A percentile compares a stretch with the other conserved stretches of the same genome.
Evolutionary conservation across 2,797 vertebrate species (phyloP).

Genomic region (Eupleurogrammus muticus): DNA sequence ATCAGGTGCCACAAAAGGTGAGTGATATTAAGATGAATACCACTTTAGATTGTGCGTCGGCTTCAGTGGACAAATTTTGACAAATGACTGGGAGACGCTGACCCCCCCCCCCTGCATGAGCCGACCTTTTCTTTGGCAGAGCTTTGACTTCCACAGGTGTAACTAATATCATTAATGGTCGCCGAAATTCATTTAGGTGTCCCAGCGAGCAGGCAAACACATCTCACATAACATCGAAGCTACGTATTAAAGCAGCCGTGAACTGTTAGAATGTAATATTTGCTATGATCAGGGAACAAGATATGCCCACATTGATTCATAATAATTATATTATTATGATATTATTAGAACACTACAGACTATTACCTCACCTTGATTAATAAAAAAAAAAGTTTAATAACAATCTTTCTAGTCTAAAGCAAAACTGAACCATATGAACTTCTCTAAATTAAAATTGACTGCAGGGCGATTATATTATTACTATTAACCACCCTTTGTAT

Average conservation of each 20-base stretch:
- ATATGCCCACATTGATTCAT: slow-evolving; percentile 37
- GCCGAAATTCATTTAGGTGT: slow-evolving; percentile 23
- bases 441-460: slow-evolving; percentile 57
- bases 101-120: background rate
- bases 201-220: background rate
- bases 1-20: background rate
- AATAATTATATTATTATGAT: slow-evolving; percentile 54
- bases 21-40: slow-evolving; percentile 1
- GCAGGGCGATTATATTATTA: slow-evolving; percentile 16
- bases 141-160: slow-evolving; percentile 24
- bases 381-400: slow-evolving; percentile 41
- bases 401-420: slow-evolving; percentile 21
- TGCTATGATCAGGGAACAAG: slow-evolving; percentile 3
- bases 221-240: background rate
- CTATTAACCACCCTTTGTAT: slow-evolving; percentile 25
- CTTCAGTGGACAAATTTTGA: background rate
- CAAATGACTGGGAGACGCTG: background rate
- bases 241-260: slow-evolving; percentile 9
- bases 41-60: background rate
- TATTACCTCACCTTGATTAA: slow-evolving; percentile 18
- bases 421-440: slow-evolving; percentile 51
- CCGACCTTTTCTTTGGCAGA: slow-evolving; percentile 1
- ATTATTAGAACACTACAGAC: slow-evolving; percentile 17
- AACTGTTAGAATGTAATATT: background rate
- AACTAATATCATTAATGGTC: slow-evolving; percentile 31